Base-by-base conservation (phyloP, 1,140 invertebrate species). In the Sarcophaga peregrina region DNA sequence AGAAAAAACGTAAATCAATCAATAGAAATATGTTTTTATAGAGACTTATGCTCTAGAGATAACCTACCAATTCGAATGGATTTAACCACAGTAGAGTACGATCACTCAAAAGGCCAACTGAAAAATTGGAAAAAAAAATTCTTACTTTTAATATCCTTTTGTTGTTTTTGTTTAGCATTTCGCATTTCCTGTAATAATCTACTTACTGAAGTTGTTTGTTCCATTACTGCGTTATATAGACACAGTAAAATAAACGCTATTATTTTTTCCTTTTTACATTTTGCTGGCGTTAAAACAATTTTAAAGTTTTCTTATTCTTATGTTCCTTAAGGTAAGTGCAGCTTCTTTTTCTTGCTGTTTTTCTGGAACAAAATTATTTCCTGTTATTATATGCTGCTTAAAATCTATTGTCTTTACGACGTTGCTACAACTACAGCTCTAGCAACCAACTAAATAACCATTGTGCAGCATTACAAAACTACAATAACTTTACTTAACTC, bases 351-450 rank as follows among this genome's bases (percentile, higher is more conserved):
- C n/a, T n/a, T n/a, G n/a, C n/a, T n/a, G 11, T 50, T 50, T 10
- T 68, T 68, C 20, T 20, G 6, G 20, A 68, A 20, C n/a, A 68
- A 68, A 68, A 68, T 68, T 68, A 68, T 68, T 68, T 68, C 17
- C 62, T 68, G 62, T 68, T 68, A 17, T 68, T 68, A 20, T 68
- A 68, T 68, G n/a, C 62, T 68, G 8, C 62, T 20, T 68, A 68
- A 68, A 20, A 8, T 68, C 62, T 68, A 68, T 68, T 68, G 62
- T 68, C 17, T 68, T 68, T 68, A 25, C 54, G 62, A 9, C n/a
- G 54, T 62, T 37, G 25, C 25, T 37, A 62, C 54, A 58, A 13
- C 7, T 13, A n/a, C 13, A n/a, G 54, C 15, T 13, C 11, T 15
- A 13, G 13, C 54, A 58, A 58, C 13, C 15, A 58, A 58, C 54